Percentiles rank a stretch among this genome's conserved stretches.
phyloP scores from a whole-genome alignment of 2,888 invertebrate species.

The Pomacea canaliculata region DNA sequence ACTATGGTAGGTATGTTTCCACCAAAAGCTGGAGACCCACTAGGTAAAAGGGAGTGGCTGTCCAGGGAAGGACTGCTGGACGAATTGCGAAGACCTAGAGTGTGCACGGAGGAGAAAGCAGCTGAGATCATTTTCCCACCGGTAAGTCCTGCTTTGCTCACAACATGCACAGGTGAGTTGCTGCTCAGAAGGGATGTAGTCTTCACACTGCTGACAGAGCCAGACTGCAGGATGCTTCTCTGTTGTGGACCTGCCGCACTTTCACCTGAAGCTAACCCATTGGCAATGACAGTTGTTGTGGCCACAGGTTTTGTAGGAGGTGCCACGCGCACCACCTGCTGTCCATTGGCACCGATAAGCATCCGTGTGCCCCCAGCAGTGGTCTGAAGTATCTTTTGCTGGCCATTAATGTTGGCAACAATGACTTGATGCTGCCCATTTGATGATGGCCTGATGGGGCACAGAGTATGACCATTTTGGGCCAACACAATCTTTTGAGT shows the following conservation, averaged over 20 bases:
- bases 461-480: constrained; percentile 28
- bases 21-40: constrained; percentile 4
- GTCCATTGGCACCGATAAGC: not conserved
- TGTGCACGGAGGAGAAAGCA: constrained; percentile 14
- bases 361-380: constrained; percentile 19
- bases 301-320: not conserved
- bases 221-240: not conserved
- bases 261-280: not conserved
- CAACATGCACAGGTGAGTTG: constrained; percentile 38
- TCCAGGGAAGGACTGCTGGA: constrained; percentile 11
- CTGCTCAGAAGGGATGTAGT: not conserved
- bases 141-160: constrained; percentile 38
- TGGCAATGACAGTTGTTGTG: not conserved
- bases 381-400: constrained; percentile 22
- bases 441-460: constrained; percentile 28
- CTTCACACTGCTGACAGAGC: not conserved
- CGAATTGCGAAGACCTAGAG: constrained; percentile 10
- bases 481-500: constrained; percentile 32
- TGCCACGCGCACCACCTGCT: not conserved
- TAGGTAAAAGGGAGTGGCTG: constrained; percentile 5
- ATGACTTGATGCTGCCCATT: constrained; percentile 34
- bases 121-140: constrained; percentile 37
- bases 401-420: constrained; percentile 24
- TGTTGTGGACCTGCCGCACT: not conserved
- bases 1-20: constrained; percentile 13